A percentile compares a stretch with the other conserved stretches of the same genome.
These are phyloP conservation scores for Drosophila punjabiensis DNA, from an alignment of 1,140 invertebrate species.

Conservation along the genomic window DNA sequence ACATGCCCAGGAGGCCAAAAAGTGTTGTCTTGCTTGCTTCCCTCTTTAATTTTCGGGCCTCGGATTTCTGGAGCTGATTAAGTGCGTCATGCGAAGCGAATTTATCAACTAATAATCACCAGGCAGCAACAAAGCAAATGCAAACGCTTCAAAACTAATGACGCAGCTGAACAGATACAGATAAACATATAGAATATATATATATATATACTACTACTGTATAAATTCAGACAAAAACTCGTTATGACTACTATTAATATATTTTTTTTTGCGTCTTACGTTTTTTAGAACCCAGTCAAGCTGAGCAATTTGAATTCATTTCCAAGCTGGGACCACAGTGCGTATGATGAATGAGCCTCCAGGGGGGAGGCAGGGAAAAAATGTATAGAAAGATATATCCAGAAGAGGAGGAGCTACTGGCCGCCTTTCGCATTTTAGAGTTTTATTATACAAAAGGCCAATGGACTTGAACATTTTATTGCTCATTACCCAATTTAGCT, in stretches of 20 bases:
- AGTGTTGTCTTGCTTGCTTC: neutral
- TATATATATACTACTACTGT: conserved; percentile 36
- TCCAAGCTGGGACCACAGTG: conserved; percentile 35
- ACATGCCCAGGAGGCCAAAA: conserved; percentile 36
- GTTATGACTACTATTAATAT: conserved; percentile 25
- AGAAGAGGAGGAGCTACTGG: neutral
- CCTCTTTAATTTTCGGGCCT: conserved; percentile 8
- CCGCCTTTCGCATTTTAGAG: conserved; percentile 29
- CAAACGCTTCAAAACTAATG: conserved; percentile 45
- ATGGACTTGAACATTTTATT: conserved; percentile 39
- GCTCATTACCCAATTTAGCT: conserved; percentile 45
- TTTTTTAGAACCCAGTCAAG: conserved; percentile 38
- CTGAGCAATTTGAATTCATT: conserved; percentile 34
- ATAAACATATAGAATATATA: conserved; percentile 22
- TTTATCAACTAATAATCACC: conserved; percentile 60
- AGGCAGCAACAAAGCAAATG: conserved; percentile 27
- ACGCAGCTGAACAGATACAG: conserved; percentile 50
- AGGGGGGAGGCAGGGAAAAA: neutral
- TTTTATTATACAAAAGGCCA: conserved; percentile 69
- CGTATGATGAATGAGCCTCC: conserved; percentile 52
- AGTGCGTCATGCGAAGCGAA: conserved; percentile 64
- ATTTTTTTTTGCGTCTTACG: conserved; percentile 67
- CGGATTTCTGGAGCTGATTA: conserved; percentile 52
- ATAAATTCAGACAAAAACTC: conserved; percentile 47
- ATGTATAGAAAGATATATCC: neutral